Conservation (phyloP, 2,888 invertebrate genomes). For the Tuberolachnus salignus region DNA sequence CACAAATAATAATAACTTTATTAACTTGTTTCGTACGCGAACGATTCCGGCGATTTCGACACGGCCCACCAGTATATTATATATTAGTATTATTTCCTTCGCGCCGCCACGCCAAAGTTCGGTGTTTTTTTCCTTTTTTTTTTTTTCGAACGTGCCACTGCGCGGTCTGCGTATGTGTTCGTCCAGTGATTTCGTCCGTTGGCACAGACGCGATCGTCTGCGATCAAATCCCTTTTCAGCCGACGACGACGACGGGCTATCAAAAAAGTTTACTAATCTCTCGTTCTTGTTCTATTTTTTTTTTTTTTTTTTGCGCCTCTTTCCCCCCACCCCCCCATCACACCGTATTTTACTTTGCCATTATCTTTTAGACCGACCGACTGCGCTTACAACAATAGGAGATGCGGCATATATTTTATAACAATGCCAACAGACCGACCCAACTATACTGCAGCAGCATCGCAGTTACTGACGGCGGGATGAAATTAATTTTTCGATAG, state of each 20-base stretch:
- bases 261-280: conserved; percentile 1
- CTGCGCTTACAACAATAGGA: no score
- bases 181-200: conserved; percentile 19
- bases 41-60: conserved; percentile 26
- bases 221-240: not conserved
- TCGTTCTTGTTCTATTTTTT: no score
- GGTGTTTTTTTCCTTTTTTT: not conserved
- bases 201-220: not conserved
- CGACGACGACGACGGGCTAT: not conserved
- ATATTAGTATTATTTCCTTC: conserved; percentile 10
- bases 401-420: no score
- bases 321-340: no score
- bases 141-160: not conserved
- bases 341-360: no score
- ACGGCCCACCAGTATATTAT: not conserved
- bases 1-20: no score
- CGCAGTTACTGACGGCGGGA: no score
- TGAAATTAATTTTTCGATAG: no score
- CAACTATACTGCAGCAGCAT: no score
- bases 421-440: no score
- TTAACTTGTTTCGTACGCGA: conserved; percentile 25
- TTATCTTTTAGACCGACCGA: no score
- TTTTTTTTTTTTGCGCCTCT: no score
- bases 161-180: conserved; percentile 11
- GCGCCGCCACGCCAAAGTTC: not conserved